Conservation (phyloP, 2,797 vertebrate genomes). For the Picus viridis region DNA sequence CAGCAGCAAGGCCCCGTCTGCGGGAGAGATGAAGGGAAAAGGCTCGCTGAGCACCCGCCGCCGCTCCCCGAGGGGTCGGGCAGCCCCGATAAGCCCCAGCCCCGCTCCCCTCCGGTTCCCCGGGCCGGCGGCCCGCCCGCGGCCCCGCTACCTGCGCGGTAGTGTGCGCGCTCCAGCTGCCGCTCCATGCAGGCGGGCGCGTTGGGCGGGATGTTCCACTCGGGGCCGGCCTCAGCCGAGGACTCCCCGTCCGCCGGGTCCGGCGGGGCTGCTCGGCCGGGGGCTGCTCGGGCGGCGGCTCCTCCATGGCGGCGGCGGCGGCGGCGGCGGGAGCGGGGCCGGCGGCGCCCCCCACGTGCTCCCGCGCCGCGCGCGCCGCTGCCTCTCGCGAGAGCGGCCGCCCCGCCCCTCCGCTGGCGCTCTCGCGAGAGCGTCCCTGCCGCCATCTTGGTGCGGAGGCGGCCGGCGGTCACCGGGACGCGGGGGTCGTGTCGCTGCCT, state of each 20-base stretch:
- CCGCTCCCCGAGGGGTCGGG: background rate
- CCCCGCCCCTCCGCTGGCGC: background rate
- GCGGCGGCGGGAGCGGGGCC: background rate
- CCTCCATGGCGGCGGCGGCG: constrained; percentile 8
- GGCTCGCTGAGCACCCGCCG: background rate
- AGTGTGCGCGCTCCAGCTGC: constrained; percentile 87
- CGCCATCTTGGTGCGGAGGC: constrained; percentile 65
- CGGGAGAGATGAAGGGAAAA: background rate
- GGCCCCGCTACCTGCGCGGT: constrained; percentile 82
- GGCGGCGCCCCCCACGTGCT: background rate
- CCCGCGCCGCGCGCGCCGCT: background rate
- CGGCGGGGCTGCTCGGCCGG: background rate
- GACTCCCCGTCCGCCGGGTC: background rate
- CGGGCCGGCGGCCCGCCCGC: background rate
- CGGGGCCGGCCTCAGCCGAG: background rate
- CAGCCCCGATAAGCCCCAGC: background rate
- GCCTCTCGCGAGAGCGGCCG: background rate
- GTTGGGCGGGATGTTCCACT: constrained; percentile 90
- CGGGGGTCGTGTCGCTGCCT: fast-evolving
- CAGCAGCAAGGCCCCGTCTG: constrained; percentile 90
- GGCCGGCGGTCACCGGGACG: constrained; percentile 24
- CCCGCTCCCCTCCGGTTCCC: too few species aligned
- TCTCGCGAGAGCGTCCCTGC: background rate
- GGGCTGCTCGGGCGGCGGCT: background rate
- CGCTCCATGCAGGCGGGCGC: constrained; percentile 95